These are phyloP conservation scores for Peromyscus maniculatus DNA, from an alignment of 2,113 vertebrate species.

Conservation along the genomic window DNA sequence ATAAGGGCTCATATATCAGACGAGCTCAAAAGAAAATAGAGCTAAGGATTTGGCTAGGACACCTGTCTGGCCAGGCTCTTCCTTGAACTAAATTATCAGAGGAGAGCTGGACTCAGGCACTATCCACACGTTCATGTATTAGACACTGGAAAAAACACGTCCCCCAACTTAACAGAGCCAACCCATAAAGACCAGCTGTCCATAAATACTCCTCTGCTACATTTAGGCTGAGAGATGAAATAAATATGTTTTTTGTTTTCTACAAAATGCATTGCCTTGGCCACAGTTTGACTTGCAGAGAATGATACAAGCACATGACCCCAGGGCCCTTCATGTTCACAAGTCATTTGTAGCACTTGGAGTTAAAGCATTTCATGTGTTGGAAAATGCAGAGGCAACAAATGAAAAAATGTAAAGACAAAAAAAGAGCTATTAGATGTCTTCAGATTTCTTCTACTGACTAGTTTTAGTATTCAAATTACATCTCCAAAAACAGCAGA, in stretches of 20 bases:
- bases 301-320: conserved; percentile 25
- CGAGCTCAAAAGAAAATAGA: conserved; percentile 27
- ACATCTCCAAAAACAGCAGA: neutral
- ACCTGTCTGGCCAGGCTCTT: neutral
- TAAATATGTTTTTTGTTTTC: conserved; percentile 34
- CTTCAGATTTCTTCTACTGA: conserved; percentile 23
- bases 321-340: neutral
- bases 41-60: conserved; percentile 8
- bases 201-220: conserved; percentile 29
- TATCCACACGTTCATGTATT: neutral
- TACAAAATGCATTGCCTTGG: conserved; percentile 43
- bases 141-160: conserved; percentile 9
- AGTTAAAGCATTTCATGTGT: neutral
- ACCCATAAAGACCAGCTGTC: neutral
- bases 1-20: conserved; percentile 46
- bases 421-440: conserved; percentile 41
- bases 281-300: conserved; percentile 40
- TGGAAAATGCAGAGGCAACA: conserved; percentile 30
- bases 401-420: conserved; percentile 35
- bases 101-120: neutral
- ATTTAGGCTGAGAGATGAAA: conserved; percentile 5
- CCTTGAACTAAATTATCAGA: conserved; percentile 47
- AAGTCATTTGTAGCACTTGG: neutral
- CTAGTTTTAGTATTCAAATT: conserved; percentile 62
- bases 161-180: conserved; percentile 13